These are phyloP conservation scores for Premnoplex brunnescens DNA, from an alignment of 2,797 vertebrate genomes.

Conservation along the genomic window DNA sequence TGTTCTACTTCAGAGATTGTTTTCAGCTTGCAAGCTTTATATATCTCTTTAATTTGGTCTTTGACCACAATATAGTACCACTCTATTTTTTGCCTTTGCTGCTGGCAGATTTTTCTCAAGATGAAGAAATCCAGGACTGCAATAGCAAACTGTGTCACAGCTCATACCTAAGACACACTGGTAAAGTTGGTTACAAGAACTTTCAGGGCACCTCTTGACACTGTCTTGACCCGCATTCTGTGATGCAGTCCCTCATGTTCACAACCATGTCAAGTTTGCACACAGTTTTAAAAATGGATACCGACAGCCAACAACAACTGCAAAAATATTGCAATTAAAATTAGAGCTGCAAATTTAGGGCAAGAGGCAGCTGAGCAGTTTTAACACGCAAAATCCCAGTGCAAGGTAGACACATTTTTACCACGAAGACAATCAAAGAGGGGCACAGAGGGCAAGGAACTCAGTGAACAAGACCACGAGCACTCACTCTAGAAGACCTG, in stretches of 20 bases:
- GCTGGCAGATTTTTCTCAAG: neutral
- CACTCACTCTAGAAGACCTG: neutral
- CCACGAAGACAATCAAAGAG: neutral
- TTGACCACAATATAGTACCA: neutral
- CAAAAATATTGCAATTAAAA: neutral
- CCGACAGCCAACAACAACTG: neutral
- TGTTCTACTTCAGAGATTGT: neutral
- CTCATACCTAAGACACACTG: neutral
- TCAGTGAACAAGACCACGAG: neutral
- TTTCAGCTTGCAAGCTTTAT: neutral
- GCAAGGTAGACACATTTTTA: neutral
- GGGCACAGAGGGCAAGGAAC: neutral
- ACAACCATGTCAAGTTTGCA: neutral
- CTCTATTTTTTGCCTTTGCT: neutral
- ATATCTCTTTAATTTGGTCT: neutral
- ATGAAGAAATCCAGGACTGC: neutral
- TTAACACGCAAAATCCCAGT: neutral
- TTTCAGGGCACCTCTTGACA: neutral
- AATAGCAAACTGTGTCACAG: neutral
- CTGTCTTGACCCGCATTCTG: neutral
- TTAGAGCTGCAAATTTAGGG: neutral
- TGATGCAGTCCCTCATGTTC: neutral
- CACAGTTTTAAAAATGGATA: neutral
- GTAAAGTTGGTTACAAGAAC: neutral
- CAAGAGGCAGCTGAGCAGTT: neutral